Evolutionary conservation across 2,797 vertebrate genomes (phyloP), one percentile per base, ranked within the genome.

Genomic region (Neosilurus hyrtlii): DNA sequence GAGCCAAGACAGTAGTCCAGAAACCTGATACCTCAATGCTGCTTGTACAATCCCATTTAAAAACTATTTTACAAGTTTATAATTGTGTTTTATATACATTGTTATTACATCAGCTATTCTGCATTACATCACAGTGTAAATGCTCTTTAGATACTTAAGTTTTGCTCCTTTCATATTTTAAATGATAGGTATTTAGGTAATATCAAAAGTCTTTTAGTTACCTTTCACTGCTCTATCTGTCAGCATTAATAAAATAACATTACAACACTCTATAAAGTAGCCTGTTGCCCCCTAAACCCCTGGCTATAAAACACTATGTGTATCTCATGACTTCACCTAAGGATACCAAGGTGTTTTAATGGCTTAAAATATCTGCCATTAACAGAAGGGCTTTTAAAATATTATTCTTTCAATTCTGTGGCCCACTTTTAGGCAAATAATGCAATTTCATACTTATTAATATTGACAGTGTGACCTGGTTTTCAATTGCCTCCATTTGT

Each of bases 11-110:
- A 43, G 75, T 62, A 70, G 63, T 73, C 63, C 79, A 76, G 74
- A 81, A 76, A 70, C 70, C 79, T 75, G 72, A 70, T 77, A 81
- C 79, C 83, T 76, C 61, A 73, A 35, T 63, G 20, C n/a, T 75
- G 73, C 72, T 81, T 81, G 65, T 43, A 81, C 83, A 77, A 77
- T 76, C 72, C 83, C 49, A 76, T 83, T 84, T 51, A 49, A 63
- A 80, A 81, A 9, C 30, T 71, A 51, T 73, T 18, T 59, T 59
- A 5, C 73, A 59, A 22, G 12, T 59, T 75, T 14, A 20, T 12
- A 74, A 30, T 73, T 73, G 11, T 7, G 30, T 14, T 2, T 56
- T 11, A 20, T 74, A 57, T n/a, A 62, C 71, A 72, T 37, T 30
- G 49, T 62, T 72, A 73, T 35, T 65, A 20, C 75, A 79, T 73